Conservation (phyloP, 1,140 invertebrate species). For the Phenacoccus solenopsis region DNA sequence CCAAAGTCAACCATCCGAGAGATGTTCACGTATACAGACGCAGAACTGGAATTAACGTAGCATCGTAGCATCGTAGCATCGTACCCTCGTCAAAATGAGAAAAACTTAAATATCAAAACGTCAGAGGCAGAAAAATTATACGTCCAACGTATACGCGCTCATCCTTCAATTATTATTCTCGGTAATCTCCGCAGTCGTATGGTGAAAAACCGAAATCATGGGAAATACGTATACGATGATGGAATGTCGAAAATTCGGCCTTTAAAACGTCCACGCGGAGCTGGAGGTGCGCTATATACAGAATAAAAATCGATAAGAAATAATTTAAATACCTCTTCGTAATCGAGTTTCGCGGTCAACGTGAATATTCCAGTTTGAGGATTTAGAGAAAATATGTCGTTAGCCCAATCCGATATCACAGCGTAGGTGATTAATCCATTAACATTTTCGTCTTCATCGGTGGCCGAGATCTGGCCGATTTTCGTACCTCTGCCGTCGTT, state of each 20-base stretch:
- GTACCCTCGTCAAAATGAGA: neutral
- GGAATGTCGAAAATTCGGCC: too few species aligned
- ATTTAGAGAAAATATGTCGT: slow-evolving; percentile 85
- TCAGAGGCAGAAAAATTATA: neutral
- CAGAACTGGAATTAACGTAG: neutral
- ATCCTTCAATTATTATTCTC: neutral
- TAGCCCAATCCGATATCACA: slow-evolving; percentile 84
- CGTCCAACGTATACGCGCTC: neutral
- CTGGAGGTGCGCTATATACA: too few species aligned
- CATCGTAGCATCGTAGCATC: too few species aligned
- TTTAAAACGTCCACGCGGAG: too few species aligned
- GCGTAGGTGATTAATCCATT: slow-evolving; percentile 82
- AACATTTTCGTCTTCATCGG: slow-evolving; percentile 66
- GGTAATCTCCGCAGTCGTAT: too few species aligned
- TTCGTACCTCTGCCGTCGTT: slow-evolving; percentile 63
- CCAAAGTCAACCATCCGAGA: neutral
- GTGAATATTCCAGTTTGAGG: slow-evolving; percentile 79
- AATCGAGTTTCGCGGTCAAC: slow-evolving; percentile 74
- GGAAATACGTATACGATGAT: too few species aligned
- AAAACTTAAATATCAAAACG: neutral
- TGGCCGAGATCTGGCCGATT: slow-evolving; percentile 68
- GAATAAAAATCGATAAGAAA: neutral
- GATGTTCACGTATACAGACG: neutral
- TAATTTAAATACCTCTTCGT: slow-evolving; percentile 63
- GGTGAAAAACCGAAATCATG: too few species aligned